Base-by-base conservation (phyloP, 2,888 invertebrate species). In the Abscondita cerata region DNA sequence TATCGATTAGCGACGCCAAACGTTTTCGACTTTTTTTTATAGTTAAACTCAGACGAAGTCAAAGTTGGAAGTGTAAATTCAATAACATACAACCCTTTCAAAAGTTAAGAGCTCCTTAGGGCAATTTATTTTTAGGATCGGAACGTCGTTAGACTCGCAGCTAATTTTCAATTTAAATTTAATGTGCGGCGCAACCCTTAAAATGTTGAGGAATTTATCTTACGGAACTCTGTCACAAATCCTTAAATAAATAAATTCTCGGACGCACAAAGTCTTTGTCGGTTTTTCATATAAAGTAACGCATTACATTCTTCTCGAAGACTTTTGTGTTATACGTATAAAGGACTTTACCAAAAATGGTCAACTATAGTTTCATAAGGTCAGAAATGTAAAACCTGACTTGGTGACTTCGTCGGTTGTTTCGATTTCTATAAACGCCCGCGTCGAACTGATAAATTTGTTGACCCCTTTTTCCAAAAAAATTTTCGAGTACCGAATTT, bases 1-100 rank as follows among this genome's bases (percentile, higher is more conserved):
- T 67, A 68, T 68, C 66, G 68, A 68, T 68, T 68, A 55, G 55
- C 56, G 53, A 34, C 60, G 57, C 40, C 53, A 33, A 19, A 11
- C 18, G 52, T 62, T 62, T 57, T 59, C 25, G 4, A 2, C 25
- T 6, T 25, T 25, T 25, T 25, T 25, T 6, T 25, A 25, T 25
- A 4, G 6, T 25, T 2, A 25, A 25, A 25, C 25, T 50, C 41
- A 51, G 20, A 33, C 40, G 41, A 47, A 34, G 34, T 44, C 34
- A 38, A 38, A 47, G 38, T 34, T 38, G 25, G 20, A 34, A 11
- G 34, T 9, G 19, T n/a, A 13, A 8, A 15, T 6, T 36, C 31
- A 41, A 25, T 38, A 48, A 48, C 40, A 56, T 40, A 56, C 56
- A 47, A 53, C 20, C 41, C 53, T 53, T 12, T 16, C 13, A n/a